phyloP scores from a whole-genome alignment of 2,888 invertebrate genomes.

The Drosophila stalkeri region DNA sequence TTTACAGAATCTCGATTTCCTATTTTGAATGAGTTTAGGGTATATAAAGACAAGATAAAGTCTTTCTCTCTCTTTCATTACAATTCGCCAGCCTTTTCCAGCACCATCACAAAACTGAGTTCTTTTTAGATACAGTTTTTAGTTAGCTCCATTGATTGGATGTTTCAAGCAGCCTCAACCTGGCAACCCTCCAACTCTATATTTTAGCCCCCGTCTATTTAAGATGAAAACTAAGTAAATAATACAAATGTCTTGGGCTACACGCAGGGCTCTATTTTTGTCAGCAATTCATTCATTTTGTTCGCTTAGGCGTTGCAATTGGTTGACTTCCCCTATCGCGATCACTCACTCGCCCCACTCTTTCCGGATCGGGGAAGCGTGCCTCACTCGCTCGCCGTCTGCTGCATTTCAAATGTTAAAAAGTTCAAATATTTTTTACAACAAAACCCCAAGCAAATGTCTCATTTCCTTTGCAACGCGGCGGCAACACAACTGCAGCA shows the following conservation, averaged over 20 bases:
- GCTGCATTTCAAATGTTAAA: constrained; percentile 76
- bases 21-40: too few species aligned
- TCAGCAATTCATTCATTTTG: constrained; percentile 74
- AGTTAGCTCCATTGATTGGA: constrained; percentile 21
- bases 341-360: constrained; percentile 15
- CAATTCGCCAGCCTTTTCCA: neutral
- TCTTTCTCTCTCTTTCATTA: neutral
- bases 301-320: constrained; percentile 56
- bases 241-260: constrained; percentile 45
- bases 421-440: constrained; percentile 74
- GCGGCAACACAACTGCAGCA: constrained; percentile 59
- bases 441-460: constrained; percentile 69
- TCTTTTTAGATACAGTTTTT: neutral
- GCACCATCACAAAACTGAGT: neutral
- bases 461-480: constrained; percentile 68
- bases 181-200: neutral
- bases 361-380: constrained; percentile 58
- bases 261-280: constrained; percentile 70
- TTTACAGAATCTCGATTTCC: too few species aligned
- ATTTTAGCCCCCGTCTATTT: neutral
- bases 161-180: neutral
- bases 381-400: constrained; percentile 57
- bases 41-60: neutral
- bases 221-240: constrained; percentile 38
- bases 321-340: constrained; percentile 42